Percentiles rank a stretch among this genome's conserved stretches.
These are phyloP conservation scores for Nomada flava DNA, from an alignment of 2,888 invertebrate species.

Conservation along the genomic window DNA sequence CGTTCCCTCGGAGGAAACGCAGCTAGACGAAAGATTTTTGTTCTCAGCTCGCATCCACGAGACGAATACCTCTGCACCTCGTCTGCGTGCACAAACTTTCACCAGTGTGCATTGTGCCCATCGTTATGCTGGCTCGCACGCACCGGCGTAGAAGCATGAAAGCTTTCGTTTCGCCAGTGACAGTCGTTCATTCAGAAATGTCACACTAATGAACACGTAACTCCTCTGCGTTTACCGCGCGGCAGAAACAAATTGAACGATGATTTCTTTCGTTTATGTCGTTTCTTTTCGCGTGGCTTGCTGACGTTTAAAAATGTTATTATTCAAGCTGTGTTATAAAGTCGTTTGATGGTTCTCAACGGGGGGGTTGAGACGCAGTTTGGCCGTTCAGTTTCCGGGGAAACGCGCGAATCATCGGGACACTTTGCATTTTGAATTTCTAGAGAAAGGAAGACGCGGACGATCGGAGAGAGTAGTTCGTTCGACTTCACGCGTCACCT, in stretches of 20 bases:
- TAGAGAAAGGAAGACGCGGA: constrained; percentile 5
- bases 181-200: constrained; percentile 20
- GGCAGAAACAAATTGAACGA: too few relatives aligned
- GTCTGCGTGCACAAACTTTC: constrained; percentile 70
- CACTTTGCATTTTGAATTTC: constrained; percentile 7
- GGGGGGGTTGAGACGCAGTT: too few relatives aligned
- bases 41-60: constrained; percentile 45
- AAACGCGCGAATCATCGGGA: neutral
- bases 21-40: constrained; percentile 39
- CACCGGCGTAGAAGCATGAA: constrained; percentile 27
- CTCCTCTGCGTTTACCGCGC: too few relatives aligned
- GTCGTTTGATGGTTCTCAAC: too few relatives aligned
- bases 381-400: neutral
- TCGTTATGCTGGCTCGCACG: constrained; percentile 65
- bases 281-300: too few relatives aligned
- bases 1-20: constrained; percentile 17
- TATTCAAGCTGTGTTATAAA: neutral
- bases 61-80: constrained; percentile 54
- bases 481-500: constrained; percentile 20
- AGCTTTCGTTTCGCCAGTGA: constrained; percentile 63
- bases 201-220: too few relatives aligned
- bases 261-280: too few relatives aligned
- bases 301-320: neutral
- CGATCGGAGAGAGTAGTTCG: constrained; percentile 20
- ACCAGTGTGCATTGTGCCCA: constrained; percentile 72